Percentiles rank a stretch among this genome's conserved stretches.
These are phyloP conservation scores for Frieseomelitta varia DNA, from an alignment of 1,140 invertebrate species.

Conservation along the genomic window DNA sequence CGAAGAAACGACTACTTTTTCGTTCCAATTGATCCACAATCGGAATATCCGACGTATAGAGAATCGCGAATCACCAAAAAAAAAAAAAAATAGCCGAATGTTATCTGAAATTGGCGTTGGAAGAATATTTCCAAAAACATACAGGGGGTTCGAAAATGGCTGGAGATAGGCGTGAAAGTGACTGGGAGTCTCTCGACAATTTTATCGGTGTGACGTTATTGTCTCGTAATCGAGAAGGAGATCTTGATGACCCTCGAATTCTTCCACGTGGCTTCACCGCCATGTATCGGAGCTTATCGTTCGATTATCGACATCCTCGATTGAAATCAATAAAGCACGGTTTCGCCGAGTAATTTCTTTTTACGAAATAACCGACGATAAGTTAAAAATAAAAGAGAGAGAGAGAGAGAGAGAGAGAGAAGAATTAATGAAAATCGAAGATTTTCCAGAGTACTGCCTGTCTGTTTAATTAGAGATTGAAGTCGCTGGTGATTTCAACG, in stretches of 20 bases:
- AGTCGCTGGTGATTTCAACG: conserved; percentile 55
- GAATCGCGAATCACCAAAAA: too few species aligned
- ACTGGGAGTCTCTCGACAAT: conserved; percentile 3
- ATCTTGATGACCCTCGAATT: conserved; percentile 49
- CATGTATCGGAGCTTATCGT: conserved; percentile 38
- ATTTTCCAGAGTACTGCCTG: neutral
- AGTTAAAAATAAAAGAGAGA: neutral
- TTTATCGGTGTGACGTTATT: conserved; percentile 7
- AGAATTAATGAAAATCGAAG: too few species aligned
- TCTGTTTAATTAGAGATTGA: conserved; percentile 8
- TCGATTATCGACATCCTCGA: conserved; percentile 30
- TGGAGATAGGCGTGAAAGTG: neutral
- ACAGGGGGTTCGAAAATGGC: neutral
- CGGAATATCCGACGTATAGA: too few species aligned
- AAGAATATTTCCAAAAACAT: neutral
- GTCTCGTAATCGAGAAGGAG: conserved; percentile 29
- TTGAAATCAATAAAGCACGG: neutral
- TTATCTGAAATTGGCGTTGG: neutral
- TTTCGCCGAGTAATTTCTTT: conserved; percentile 11
- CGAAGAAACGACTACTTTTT: too few species aligned
- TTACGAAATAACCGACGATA: neutral
- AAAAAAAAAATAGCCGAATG: neutral
- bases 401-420: too few species aligned
- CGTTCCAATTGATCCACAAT: too few species aligned
- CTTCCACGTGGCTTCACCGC: conserved; percentile 47